phyloP scores from a whole-genome alignment of 2,797 vertebrate genomes.

The Oceanodroma leucorhoa region DNA sequence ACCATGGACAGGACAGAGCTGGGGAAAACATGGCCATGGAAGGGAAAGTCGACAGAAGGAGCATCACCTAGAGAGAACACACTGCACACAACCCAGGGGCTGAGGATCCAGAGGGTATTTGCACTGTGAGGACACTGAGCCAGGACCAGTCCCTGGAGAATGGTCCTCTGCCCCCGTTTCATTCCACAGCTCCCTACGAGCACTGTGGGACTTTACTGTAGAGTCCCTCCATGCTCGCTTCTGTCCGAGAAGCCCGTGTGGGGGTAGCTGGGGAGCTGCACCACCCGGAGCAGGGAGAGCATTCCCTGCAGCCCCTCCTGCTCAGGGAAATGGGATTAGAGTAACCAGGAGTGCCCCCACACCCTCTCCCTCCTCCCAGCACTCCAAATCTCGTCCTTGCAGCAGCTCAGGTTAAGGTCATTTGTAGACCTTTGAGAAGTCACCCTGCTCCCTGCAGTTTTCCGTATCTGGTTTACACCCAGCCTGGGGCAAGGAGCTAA shows the following conservation, averaged over 20 bases:
- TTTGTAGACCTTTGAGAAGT: not conserved
- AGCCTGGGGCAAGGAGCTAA: not conserved
- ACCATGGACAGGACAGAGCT: conserved; percentile 5
- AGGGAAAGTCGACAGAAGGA: not conserved
- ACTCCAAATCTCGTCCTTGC: not conserved
- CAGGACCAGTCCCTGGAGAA: not conserved
- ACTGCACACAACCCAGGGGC: not conserved
- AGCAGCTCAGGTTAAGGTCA: not conserved
- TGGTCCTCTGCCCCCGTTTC: not conserved
- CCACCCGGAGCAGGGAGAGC: not conserved
- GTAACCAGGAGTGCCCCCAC: not conserved
- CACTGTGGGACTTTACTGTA: not conserved
- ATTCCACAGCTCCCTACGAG: not conserved
- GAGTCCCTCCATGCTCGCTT: not conserved
- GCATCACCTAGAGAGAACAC: not conserved
- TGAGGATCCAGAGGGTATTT: not conserved
- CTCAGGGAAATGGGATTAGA: not conserved
- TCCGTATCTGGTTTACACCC: not conserved
- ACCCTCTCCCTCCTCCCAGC: conserved; percentile 3
- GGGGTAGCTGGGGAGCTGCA: not conserved
- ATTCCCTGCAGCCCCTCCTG: not conserved
- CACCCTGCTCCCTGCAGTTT: not conserved
- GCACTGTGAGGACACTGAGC: not conserved
- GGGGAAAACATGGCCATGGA: conserved; percentile 7
- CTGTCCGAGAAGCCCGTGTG: not conserved